These are phyloP conservation scores for Leucoraja erinaceus DNA, from an alignment of 2,113 vertebrate genomes.

Conservation along the genomic window DNA sequence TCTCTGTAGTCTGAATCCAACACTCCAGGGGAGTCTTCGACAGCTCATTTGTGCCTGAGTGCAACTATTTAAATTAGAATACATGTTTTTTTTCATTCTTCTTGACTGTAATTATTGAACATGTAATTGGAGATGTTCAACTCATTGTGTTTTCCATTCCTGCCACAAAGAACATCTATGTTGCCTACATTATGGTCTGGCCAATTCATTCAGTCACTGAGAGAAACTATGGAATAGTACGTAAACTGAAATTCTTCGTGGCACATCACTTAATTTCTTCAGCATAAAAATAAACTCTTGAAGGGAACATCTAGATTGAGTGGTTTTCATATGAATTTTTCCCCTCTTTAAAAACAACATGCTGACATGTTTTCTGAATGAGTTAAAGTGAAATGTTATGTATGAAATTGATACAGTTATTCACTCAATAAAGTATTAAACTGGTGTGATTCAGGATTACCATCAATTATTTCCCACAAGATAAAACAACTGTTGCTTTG, in stretches of 20 bases:
- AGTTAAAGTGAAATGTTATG: background rate
- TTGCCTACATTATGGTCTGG: background rate
- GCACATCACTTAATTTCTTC: background rate
- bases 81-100: background rate
- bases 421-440: background rate
- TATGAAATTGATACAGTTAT: background rate
- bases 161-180: no score
- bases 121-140: background rate
- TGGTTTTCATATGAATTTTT: background rate
- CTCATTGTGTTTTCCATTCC: background rate
- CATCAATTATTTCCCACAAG: background rate
- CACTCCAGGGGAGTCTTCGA: background rate
- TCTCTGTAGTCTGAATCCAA: background rate
- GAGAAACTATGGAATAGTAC: background rate
- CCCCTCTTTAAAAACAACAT: background rate
- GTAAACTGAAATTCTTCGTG: background rate
- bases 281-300: background rate
- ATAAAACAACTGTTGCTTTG: background rate
- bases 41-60: background rate
- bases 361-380: background rate
- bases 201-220: background rate
- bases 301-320: background rate
- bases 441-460: background rate
- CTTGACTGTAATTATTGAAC: background rate
- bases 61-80: background rate